A percentile compares a stretch with the other conserved stretches of the same genome.
phyloP scores from a whole-genome alignment of 2,797 vertebrate species.

The Thalassophryne amazonica region DNA sequence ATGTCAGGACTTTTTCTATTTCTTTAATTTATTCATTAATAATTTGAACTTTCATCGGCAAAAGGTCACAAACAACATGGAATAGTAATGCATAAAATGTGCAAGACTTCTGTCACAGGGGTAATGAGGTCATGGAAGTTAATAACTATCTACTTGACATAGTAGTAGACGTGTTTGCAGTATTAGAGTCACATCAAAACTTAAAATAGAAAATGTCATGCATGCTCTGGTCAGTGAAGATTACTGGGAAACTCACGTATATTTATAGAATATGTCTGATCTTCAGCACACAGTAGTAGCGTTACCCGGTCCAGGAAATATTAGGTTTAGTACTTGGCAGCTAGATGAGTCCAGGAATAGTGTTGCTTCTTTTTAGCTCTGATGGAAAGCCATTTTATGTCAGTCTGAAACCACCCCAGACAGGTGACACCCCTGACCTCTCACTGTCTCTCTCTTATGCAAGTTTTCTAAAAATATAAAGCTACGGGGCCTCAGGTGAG shows the following conservation, averaged over 20 bases:
- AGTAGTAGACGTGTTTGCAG: not conserved
- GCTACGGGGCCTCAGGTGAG: no score
- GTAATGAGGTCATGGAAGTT: not conserved
- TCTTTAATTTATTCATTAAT: no score
- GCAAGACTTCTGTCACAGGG: not conserved
- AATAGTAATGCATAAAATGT: not conserved
- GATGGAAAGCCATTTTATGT: constrained; percentile 14
- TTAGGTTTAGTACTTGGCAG: constrained; percentile 43
- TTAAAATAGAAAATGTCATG: constrained; percentile 13
- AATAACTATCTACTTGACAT: not conserved
- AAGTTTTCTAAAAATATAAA: constrained; percentile 15
- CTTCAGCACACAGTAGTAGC: constrained; percentile 25
- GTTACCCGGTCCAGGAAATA: constrained; percentile 13
- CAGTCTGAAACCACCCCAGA: constrained; percentile 6
- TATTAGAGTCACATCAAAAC: not conserved
- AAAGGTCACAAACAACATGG: no score
- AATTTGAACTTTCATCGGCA: no score
- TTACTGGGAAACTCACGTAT: constrained; percentile 3
- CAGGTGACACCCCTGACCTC: constrained; percentile 10
- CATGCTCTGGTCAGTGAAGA: constrained; percentile 15
- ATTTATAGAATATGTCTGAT: constrained; percentile 44
- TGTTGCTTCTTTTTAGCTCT: constrained; percentile 23
- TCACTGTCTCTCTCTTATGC: constrained; percentile 5
- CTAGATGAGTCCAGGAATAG: constrained; percentile 37
- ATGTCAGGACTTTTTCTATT: no score